A percentile compares a stretch with the other conserved stretches of the same genome.
Evolutionary conservation across 2,113 vertebrate species (phyloP).

Genomic region (Ailurus styani): DNA sequence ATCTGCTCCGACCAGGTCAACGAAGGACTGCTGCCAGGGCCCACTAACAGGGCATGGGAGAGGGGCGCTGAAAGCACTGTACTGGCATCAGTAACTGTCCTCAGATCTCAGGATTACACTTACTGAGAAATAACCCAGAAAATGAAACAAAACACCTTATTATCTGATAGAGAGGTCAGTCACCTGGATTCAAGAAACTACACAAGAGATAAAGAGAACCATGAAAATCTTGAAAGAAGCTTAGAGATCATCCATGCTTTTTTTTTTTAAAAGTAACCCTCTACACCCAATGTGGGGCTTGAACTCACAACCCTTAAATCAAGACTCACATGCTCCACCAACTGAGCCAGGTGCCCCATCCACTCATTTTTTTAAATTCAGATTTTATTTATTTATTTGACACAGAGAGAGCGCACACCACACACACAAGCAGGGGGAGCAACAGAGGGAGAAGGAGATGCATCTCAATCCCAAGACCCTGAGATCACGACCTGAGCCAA

Average conservation of each 20-base stretch:
- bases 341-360: not conserved
- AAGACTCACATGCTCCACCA: not conserved
- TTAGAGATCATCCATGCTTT: not conserved
- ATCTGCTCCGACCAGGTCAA: not conserved
- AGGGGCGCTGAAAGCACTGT: not conserved
- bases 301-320: not conserved
- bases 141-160: not conserved
- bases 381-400: not conserved
- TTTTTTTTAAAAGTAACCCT: not conserved
- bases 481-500: not conserved
- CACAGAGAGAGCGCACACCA: not conserved
- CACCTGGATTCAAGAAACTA: not conserved
- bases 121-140: not conserved
- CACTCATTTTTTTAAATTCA: not conserved
- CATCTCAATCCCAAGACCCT: not conserved
- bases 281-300: not conserved
- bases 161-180: not conserved
- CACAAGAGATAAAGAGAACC: not conserved
- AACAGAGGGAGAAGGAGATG: not conserved
- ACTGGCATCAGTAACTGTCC: not conserved
- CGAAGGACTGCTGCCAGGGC: not conserved
- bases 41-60: not conserved
- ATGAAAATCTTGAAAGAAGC: not conserved
- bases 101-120: not conserved
- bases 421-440: not conserved